These are phyloP conservation scores for Stictonetta naevosa DNA, from an alignment of 2,113 vertebrate genomes.

Conservation along the genomic window DNA sequence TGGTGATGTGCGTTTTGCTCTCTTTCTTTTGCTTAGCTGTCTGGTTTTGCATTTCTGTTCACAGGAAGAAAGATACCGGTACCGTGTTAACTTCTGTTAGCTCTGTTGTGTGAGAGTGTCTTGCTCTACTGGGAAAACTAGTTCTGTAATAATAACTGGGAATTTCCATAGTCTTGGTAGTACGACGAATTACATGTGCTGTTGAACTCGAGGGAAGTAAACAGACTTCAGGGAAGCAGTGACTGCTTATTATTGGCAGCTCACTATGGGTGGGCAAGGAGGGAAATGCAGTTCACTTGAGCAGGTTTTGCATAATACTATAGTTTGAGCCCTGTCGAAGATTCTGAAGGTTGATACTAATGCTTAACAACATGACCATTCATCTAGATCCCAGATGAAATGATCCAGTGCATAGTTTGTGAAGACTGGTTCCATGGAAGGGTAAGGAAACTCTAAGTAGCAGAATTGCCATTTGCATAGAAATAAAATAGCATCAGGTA, in stretches of 20 bases:
- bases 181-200: not conserved
- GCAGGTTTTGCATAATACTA: not conserved
- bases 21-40: not conserved
- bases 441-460: constrained; percentile 76
- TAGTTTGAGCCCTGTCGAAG: not conserved
- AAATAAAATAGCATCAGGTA: not conserved
- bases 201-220: not conserved
- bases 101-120: not conserved
- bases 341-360: not conserved
- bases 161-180: not conserved
- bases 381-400: constrained; percentile 89
- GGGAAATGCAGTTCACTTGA: not conserved
- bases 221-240: not conserved
- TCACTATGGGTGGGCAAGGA: not conserved
- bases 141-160: not conserved
- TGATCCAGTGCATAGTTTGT: constrained; percentile 96
- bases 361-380: not conserved
- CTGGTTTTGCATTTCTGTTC: not conserved
- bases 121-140: not conserved
- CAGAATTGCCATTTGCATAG: not conserved
- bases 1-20: not conserved
- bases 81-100: not conserved
- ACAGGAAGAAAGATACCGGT: not conserved
- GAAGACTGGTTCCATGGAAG: constrained; percentile 96
- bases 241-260: not conserved